Evolutionary conservation across 2,888 invertebrate species (phyloP).

Genomic region (Volucella inanis): DNA sequence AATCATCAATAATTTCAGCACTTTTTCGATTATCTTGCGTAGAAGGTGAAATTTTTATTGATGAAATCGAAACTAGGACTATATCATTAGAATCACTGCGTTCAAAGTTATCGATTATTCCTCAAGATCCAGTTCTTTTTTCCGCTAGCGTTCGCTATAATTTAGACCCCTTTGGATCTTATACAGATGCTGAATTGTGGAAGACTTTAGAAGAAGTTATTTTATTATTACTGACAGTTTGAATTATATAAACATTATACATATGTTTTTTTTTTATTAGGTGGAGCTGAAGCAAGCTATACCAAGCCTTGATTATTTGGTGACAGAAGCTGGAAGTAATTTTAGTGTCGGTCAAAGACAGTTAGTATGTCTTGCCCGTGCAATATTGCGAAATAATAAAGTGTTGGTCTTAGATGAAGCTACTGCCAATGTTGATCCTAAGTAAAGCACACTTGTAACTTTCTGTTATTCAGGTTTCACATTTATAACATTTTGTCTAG

Average conservation of each 20-base stretch:
- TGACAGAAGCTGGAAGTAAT: constrained; percentile 85
- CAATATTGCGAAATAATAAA: constrained; percentile 86
- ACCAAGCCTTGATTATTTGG: constrained; percentile 84
- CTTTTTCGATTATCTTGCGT: constrained; percentile 90
- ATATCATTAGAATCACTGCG: constrained; percentile 84
- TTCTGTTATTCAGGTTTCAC: constrained; percentile 73
- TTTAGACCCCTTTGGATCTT: constrained; percentile 85
- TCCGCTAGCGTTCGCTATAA: constrained; percentile 87
- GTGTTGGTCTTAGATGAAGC: constrained; percentile 88
- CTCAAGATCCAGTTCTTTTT: constrained; percentile 85
- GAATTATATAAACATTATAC: background rate
- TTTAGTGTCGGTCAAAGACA: constrained; percentile 88
- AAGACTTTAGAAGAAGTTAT: constrained; percentile 80
- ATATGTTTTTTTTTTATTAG: constrained; percentile 74
- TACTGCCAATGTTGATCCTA: constrained; percentile 87
- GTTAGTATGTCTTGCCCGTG: constrained; percentile 87
- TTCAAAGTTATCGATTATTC: constrained; percentile 85
- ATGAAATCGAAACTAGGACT: constrained; percentile 85
- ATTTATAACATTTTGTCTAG: constrained; percentile 84
- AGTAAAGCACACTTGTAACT: constrained; percentile 81
- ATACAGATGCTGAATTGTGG: constrained; percentile 81
- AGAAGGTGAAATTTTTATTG: constrained; percentile 89
- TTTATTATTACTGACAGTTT: background rate
- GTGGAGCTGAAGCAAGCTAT: constrained; percentile 85
- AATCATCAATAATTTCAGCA: constrained; percentile 90